Evolutionary conservation across 2,113 vertebrate genomes (phyloP).

Genomic region (Chaetura pelagica): DNA sequence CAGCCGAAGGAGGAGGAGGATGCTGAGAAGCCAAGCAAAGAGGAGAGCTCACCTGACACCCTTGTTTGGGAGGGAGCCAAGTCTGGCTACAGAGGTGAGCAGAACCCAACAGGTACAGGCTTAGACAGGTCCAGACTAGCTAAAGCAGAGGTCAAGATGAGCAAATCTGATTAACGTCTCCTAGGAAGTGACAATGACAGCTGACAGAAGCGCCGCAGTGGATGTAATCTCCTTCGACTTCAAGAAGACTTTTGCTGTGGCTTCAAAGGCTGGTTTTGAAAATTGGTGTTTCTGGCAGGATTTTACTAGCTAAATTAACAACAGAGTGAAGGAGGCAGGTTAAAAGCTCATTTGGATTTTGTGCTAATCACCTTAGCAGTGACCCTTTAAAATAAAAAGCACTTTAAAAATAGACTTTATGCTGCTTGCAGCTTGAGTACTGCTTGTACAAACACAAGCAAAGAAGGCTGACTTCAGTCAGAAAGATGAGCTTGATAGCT

Average conservation of each 20-base stretch:
- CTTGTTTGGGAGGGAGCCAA: not conserved
- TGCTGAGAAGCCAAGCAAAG: not conserved
- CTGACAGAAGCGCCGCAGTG: not conserved
- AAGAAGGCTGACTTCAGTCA: not conserved
- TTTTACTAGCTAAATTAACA: not conserved
- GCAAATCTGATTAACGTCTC: conserved; percentile 52
- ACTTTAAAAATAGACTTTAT: not conserved
- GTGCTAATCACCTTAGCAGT: conserved; percentile 24
- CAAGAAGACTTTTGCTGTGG: not conserved
- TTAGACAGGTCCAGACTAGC: conserved; percentile 3
- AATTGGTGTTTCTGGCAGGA: not conserved
- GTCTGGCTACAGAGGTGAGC: not conserved
- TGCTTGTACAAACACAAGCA: not conserved
- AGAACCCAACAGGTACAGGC: not conserved
- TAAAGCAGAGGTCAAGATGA: conserved; percentile 50
- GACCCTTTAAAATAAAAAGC: conserved; percentile 11
- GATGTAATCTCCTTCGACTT: conserved; percentile 21
- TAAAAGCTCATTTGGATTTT: conserved; percentile 27
- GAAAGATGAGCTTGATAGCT: conserved; percentile 15
- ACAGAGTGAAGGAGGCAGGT: not conserved
- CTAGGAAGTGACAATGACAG: conserved; percentile 24
- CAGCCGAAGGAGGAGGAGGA: not conserved
- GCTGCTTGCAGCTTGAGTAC: not conserved
- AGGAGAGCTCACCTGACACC: not conserved
- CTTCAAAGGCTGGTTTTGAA: not conserved